Percentiles rank a stretch among this genome's conserved stretches.
phyloP scores from a whole-genome alignment of 2,888 invertebrate species.

The Cabera pusaria region DNA sequence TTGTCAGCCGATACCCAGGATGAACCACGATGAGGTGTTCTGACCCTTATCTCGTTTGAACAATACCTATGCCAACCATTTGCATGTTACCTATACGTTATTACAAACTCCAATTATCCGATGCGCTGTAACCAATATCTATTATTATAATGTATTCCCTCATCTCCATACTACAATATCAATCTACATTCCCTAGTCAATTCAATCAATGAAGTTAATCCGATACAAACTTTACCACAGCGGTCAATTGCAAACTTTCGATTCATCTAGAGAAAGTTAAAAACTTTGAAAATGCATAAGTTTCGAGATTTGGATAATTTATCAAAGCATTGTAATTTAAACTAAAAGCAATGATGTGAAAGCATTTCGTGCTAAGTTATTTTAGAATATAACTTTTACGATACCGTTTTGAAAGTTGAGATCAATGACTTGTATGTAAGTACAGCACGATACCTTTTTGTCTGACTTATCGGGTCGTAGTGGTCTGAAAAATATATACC shows the following conservation, averaged over 20 bases:
- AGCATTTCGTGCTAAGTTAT: neutral
- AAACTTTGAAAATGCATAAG: neutral
- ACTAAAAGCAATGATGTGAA: slow-evolving; percentile 3
- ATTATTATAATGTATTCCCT: neutral
- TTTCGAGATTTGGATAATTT: neutral
- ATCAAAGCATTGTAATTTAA: slow-evolving; percentile 1
- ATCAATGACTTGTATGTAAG: no score
- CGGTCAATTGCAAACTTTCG: slow-evolving; percentile 4
- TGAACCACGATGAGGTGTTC: no score
- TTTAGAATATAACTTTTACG: no score
- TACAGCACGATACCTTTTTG: no score
- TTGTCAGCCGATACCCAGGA: no score
- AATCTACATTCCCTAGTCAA: neutral
- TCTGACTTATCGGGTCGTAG: no score
- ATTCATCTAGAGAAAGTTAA: neutral
- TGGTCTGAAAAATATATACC: no score
- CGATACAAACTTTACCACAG: slow-evolving; percentile 2
- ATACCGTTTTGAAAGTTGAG: no score
- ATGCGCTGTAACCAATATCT: neutral
- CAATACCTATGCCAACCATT: no score
- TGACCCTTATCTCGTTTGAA: no score
- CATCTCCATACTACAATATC: neutral
- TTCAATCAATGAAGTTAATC: slow-evolving; percentile 1
- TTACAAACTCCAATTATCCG: no score
- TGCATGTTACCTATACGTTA: no score